Conservation (phyloP, 2,797 vertebrate species). For the Nannoperca australis region DNA sequence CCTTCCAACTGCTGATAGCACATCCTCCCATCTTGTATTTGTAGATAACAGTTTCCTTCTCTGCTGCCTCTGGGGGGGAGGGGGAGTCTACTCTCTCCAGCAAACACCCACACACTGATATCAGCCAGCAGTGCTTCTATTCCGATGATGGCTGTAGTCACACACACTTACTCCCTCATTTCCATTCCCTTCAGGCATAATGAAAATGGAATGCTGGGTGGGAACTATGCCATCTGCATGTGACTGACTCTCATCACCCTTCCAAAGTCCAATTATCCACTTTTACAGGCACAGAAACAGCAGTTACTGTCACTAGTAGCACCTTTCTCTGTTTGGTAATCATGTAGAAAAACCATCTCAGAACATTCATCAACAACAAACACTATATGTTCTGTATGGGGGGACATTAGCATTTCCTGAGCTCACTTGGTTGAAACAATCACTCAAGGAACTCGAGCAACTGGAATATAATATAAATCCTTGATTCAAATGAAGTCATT, state of each 20-base stretch:
- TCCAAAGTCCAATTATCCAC: slow-evolving; percentile 32
- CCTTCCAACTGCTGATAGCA: slow-evolving; percentile 67
- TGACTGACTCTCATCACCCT: slow-evolving; percentile 19
- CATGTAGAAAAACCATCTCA: not conserved
- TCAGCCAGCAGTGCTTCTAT: slow-evolving; percentile 18
- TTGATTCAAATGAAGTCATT: slow-evolving; percentile 40
- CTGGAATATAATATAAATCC: not conserved
- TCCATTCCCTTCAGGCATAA: not conserved
- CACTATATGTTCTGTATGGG: not conserved
- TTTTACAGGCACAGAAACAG: slow-evolving; percentile 10
- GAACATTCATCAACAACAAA: no score
- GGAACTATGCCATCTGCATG: slow-evolving; percentile 8
- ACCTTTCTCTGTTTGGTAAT: not conserved
- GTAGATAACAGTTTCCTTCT: slow-evolving; percentile 72
- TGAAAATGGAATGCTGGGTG: slow-evolving; percentile 2
- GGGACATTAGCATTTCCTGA: no score
- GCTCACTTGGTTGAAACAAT: not conserved
- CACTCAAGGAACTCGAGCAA: not conserved
- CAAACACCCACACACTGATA: slow-evolving; percentile 38
- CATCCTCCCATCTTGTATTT: slow-evolving; percentile 36
- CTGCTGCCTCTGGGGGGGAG: slow-evolving; percentile 10
- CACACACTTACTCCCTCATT: not conserved
- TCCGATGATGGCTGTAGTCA: not conserved
- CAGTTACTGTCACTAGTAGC: not conserved
- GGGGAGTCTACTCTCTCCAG: not conserved